Evolutionary conservation across 2,797 vertebrate species (phyloP).

Genomic region (Sebastiscus tertius): DNA sequence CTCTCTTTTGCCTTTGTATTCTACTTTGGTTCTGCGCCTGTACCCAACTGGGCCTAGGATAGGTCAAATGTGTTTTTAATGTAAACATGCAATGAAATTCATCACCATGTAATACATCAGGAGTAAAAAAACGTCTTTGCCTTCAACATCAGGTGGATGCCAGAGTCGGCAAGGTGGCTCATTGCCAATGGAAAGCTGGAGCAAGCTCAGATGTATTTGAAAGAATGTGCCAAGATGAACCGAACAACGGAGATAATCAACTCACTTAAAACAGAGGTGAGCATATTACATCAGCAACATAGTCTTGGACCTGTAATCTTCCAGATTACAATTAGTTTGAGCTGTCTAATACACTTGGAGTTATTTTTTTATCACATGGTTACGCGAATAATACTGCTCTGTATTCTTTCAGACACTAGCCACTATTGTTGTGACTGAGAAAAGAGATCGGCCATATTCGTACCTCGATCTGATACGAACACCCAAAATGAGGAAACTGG

Average conservation of each 20-base stretch:
- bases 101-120: background rate
- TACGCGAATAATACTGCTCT: background rate
- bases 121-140: background rate
- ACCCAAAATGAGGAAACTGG: constrained; percentile 85
- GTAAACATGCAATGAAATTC: background rate
- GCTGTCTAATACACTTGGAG: background rate
- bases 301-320: background rate
- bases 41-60: background rate
- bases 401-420: constrained; percentile 78
- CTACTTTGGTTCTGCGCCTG: background rate
- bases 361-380: background rate
- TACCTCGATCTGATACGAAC: constrained; percentile 89
- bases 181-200: constrained; percentile 76
- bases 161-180: constrained; percentile 83
- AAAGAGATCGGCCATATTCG: constrained; percentile 74
- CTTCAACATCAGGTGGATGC: constrained; percentile 74
- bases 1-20: background rate
- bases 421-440: constrained; percentile 65
- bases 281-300: background rate
- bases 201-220: constrained; percentile 75
- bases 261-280: constrained; percentile 75
- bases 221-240: constrained; percentile 81
- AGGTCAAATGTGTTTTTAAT: background rate
- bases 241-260: constrained; percentile 26
- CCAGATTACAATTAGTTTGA: background rate